Base-by-base conservation (phyloP, 23 tunicate species). In the Trididemnum miniatum region DNA sequence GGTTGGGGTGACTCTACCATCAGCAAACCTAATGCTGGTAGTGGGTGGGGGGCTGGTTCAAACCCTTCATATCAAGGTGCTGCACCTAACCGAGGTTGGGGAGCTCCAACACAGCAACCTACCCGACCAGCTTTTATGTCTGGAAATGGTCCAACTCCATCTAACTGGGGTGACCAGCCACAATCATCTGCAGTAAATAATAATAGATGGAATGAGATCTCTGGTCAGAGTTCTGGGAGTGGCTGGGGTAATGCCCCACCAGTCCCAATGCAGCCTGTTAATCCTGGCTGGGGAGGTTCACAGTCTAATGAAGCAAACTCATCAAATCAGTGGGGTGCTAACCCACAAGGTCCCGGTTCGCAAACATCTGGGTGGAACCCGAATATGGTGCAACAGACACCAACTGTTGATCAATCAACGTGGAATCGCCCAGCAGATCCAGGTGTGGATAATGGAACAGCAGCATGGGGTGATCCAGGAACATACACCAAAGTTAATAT, bases 401-500 rank as follows among this genome's bases (percentile, higher is more conserved):
- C 89, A 27, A 65, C 51, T 2, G n/a, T 66, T 65, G 89, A 85
- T 35, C 89, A 40, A 65, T 20, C 87, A 30, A 15, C 81, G 0
- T 77, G 82, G 82, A 29, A 37, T 31, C 26, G 66, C 7, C 25
- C 67, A 77, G 29, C 51, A 23, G 66, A 77, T 35, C 22, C 86
- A 24, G 65, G 90, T 20, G 97, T 92, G 50, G 91, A 92, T 72
- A 82, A 92, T 65, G 97, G 97, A 12, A 92, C 97, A 0, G 60
- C 91, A 37, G 97, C 97, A 12, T 92, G 97, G 97, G 97, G 97
- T 32, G 91, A 92, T 62, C 97, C 97, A 33, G 83, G 80, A 1
- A 49, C 89, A 7, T 92, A 92, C 65, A 62, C 78, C 63, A 87
- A 82, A 36, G 97, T 92, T 9, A 87, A 87, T 50, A 69, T 92